Base-by-base conservation (phyloP, 30 jellyfish, hydroid and myxozoan genomes). In the Pelagia noctiluca region DNA sequence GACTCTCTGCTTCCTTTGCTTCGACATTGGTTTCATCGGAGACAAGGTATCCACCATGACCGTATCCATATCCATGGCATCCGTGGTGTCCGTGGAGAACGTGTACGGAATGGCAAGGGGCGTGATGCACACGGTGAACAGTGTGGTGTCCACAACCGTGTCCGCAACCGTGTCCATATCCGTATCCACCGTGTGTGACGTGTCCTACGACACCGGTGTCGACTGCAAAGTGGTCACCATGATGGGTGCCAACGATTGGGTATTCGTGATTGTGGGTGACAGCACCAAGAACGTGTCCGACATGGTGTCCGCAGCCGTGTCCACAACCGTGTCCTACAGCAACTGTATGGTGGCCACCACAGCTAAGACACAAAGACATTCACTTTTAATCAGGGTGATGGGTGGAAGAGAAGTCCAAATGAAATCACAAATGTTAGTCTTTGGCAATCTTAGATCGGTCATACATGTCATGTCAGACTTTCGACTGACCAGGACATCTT, bases 231-330 rank as follows among this genome's bases (percentile, higher is more conserved):
- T 52, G 68, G 26, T 52, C 68, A 2, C 68, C 68, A 19, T 52
- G 68, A 19, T 52, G 68, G 26, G 68, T 52, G 2, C 30, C 68
- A 19, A 52, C 68, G 21, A 10, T 25, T 10, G 68, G 68, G 26
- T 52, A 52, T 19, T 52, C 68, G 68, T 52, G 68, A 19, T 52
- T 52, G 68, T 52, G 68, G 7, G 26, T 19, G 4, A 4, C 28
- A 2, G 68, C 68, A 10, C 68, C 68, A 30, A 52, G 30, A 3
- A 52, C 68, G 26, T 52, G 68, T 52, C 7, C 68, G 16, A 8
- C 68, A 52, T 52, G 68, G 26, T 52, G 68, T 8, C 68, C 68
- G 2, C 68, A 25, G n/a, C n/a, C n/a, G n/a, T n/a, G n/a, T n/a
- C n/a, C n/a, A n/a, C n/a, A n/a, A n/a, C n/a, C n/a, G n/a, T n/a